These are phyloP conservation scores for Alligator sinensis DNA, from an alignment of 2,113 vertebrate genomes.

Conservation along the genomic window DNA sequence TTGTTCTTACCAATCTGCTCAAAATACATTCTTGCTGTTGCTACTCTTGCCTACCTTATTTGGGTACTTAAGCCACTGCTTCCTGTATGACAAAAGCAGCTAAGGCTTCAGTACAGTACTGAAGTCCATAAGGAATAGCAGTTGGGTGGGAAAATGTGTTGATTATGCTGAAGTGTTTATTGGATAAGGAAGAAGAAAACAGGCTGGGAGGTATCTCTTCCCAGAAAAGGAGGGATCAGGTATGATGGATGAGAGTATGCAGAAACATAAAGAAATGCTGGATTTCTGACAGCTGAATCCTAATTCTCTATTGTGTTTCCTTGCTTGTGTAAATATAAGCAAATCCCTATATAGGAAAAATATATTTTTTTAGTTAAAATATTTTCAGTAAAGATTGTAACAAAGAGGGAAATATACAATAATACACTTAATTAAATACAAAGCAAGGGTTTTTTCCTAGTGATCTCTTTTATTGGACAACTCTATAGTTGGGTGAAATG, in stretches of 20 bases:
- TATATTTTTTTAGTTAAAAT: neutral
- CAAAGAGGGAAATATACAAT: neutral
- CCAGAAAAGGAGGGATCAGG: neutral
- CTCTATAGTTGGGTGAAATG: no score
- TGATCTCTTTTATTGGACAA: no score
- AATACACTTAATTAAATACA: no score
- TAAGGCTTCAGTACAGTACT: neutral
- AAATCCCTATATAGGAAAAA: neutral
- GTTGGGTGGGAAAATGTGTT: neutral
- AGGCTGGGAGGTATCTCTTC: neutral
- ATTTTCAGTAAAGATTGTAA: neutral
- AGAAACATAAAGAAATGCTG: neutral
- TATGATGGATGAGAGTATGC: rapidly evolving
- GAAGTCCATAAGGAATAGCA: neutral
- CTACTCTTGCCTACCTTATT: neutral
- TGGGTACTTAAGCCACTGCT: neutral
- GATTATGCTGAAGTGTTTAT: neutral
- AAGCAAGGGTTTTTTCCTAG: no score
- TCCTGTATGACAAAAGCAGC: neutral
- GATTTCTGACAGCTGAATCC: neutral
- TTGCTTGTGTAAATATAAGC: neutral
- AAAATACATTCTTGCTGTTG: neutral
- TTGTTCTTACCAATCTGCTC: neutral
- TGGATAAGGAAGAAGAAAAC: rapidly evolving
- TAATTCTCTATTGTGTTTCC: neutral